These are phyloP conservation scores for Sebastes melanostomus DNA, from an alignment of 2,797 vertebrate species.

Conservation along the genomic window DNA sequence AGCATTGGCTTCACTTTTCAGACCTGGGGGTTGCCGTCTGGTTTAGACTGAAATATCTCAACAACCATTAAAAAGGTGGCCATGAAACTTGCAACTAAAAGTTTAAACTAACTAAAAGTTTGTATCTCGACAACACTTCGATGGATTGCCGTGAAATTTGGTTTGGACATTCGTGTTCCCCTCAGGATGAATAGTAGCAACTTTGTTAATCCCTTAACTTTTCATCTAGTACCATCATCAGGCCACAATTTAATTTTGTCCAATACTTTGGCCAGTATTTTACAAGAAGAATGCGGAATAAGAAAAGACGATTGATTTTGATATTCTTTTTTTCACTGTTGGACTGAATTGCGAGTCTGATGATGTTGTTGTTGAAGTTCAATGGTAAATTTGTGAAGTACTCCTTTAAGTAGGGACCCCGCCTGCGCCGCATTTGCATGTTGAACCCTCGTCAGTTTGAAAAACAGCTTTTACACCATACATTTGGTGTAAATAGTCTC, in stretches of 20 bases:
- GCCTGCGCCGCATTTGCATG: not conserved
- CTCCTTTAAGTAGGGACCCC: not conserved
- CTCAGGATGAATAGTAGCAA: not conserved
- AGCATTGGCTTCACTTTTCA: too few relatives aligned
- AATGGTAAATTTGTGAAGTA: not conserved
- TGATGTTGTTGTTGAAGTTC: too few relatives aligned
- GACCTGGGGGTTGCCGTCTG: fast-evolving
- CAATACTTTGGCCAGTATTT: not conserved
- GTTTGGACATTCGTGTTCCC: not conserved
- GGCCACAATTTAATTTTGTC: not conserved
- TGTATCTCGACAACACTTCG: not conserved
- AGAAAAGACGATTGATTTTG: not conserved
- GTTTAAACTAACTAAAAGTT: too few relatives aligned
- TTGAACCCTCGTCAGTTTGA: not conserved
- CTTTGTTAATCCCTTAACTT: not conserved
- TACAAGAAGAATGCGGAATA: not conserved
- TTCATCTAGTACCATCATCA: not conserved
- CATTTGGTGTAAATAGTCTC: slow-evolving; percentile 1
- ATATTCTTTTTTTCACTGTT: not conserved
- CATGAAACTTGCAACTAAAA: not conserved
- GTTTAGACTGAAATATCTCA: not conserved
- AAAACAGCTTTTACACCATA: not conserved
- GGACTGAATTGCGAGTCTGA: not conserved
- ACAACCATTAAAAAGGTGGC: not conserved
- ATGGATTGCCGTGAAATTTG: not conserved